Conservation (phyloP, 2,888 invertebrate species). For the Tipula helvola region DNA sequence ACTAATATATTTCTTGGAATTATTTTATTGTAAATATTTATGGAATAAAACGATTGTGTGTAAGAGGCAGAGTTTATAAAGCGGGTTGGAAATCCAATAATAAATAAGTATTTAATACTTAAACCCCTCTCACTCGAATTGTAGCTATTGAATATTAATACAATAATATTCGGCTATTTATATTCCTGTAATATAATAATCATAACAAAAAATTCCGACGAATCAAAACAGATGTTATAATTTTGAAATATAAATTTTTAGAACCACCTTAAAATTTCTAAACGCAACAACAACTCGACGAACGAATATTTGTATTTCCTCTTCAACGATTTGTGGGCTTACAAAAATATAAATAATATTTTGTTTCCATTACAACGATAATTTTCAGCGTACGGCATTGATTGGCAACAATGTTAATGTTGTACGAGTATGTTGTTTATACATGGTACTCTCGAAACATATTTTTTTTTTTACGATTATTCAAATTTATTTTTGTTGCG, state of each 20-base stretch:
- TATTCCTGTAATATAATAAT: too few species aligned
- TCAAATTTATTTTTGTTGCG: neutral
- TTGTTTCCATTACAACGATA: neutral
- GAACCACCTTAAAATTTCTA: neutral
- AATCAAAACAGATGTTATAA: neutral
- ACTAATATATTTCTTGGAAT: too few species aligned
- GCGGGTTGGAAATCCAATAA: too few species aligned
- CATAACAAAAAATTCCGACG: neutral
- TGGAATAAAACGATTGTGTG: too few species aligned
- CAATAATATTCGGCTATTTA: too few species aligned
- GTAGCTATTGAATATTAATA: too few species aligned
- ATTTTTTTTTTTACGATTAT: neutral
- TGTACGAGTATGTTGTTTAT: neutral
- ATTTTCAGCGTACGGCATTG: neutral
- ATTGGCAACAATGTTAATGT: neutral
- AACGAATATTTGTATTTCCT: neutral
- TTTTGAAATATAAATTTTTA: neutral
- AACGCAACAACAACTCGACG: neutral
- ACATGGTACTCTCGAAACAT: neutral
- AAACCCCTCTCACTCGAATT: too few species aligned
- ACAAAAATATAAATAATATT: neutral
- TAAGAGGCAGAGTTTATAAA: too few species aligned
- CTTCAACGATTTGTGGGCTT: neutral
- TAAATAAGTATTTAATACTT: too few species aligned
- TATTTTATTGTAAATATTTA: too few species aligned